Evolutionary conservation across 2,888 invertebrate species (phyloP).

Genomic region (Camponotus fellah): DNA sequence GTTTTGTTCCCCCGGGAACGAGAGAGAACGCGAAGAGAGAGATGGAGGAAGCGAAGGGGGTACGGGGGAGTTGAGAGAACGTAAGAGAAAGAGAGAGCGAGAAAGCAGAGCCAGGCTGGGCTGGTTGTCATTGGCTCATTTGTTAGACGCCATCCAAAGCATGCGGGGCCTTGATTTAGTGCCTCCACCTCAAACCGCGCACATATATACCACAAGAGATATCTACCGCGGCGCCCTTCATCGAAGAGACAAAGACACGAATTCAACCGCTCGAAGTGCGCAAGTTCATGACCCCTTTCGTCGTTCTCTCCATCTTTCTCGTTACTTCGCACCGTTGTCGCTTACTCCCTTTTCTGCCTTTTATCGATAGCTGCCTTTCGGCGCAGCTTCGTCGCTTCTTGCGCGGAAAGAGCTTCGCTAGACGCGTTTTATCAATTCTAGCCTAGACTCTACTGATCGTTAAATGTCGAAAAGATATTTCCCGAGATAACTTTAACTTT

Average conservation of each 20-base stretch:
- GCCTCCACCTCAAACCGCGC: conserved; percentile 82
- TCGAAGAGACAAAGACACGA: conserved; percentile 83
- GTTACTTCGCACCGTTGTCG: conserved; percentile 40
- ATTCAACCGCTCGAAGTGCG: conserved; percentile 75
- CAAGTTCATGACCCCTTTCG: conserved; percentile 78
- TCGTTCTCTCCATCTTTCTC: conserved; percentile 57
- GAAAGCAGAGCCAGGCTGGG: conserved; percentile 77
- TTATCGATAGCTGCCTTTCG: conserved; percentile 44
- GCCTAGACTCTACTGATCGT: not conserved
- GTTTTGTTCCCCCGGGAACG: conserved; percentile 83
- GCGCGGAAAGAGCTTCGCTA: conserved; percentile 21
- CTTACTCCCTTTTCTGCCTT: conserved; percentile 58
- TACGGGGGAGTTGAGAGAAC: not conserved
- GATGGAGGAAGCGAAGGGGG: conserved; percentile 71
- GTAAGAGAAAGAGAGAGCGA: conserved; percentile 70
- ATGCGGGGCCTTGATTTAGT: conserved; percentile 86
- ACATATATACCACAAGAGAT: conserved; percentile 77
- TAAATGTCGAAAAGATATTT: not conserved
- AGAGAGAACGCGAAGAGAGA: conserved; percentile 60
- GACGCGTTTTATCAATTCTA: conserved; percentile 11
- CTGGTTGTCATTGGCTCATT: conserved; percentile 86
- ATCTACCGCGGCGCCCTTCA: conserved; percentile 80
- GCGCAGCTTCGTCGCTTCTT: conserved; percentile 1
- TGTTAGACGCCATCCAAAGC: conserved; percentile 86
- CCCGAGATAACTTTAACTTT: not conserved